phyloP scores from a whole-genome alignment of 2,888 invertebrate species.

The Lithophane ornitopus region DNA sequence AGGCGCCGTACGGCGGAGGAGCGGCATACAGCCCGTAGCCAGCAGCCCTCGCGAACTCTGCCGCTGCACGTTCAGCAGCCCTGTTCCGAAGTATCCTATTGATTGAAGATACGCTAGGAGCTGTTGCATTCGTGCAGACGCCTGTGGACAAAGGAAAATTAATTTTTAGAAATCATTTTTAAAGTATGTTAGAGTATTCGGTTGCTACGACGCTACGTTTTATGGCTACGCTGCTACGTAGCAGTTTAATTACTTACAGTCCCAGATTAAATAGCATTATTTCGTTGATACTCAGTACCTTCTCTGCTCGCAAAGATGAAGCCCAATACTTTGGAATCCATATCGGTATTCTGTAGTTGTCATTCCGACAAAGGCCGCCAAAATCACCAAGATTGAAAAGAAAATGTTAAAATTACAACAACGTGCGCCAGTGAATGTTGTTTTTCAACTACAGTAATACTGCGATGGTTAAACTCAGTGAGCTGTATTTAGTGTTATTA shows the following conservation, averaged over 20 bases:
- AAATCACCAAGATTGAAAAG: conserved; percentile 16
- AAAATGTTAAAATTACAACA: conserved; percentile 36
- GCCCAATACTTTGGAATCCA: not conserved
- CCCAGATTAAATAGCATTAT: not conserved
- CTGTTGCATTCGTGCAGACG: conserved; percentile 98
- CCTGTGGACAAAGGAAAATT: conserved; percentile 90
- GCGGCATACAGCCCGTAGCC: conserved; percentile 96
- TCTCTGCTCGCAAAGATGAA: not conserved
- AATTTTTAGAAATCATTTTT: not conserved
- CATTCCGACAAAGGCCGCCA: not conserved
- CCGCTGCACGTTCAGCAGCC: conserved; percentile 98
- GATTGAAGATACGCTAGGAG: conserved; percentile 99
- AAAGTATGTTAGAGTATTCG: not conserved
- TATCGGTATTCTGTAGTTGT: not conserved
- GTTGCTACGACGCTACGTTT: not conserved
- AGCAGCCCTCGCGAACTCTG: conserved; percentile 98
- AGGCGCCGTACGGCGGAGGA: conserved; percentile 92
- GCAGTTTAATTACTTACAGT: not conserved
- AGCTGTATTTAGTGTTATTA: conserved; percentile 60
- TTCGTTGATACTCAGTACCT: not conserved
- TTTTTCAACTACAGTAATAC: conserved; percentile 51
- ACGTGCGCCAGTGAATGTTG: conserved; percentile 59
- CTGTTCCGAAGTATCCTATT: conserved; percentile 98
- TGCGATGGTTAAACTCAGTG: conserved; percentile 55
- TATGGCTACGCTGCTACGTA: conserved; percentile 3